Percentiles rank a stretch among this genome's conserved stretches.
Evolutionary conservation across 1,140 invertebrate genomes (phyloP).

Genomic region (Acromyrmex echinatior): DNA sequence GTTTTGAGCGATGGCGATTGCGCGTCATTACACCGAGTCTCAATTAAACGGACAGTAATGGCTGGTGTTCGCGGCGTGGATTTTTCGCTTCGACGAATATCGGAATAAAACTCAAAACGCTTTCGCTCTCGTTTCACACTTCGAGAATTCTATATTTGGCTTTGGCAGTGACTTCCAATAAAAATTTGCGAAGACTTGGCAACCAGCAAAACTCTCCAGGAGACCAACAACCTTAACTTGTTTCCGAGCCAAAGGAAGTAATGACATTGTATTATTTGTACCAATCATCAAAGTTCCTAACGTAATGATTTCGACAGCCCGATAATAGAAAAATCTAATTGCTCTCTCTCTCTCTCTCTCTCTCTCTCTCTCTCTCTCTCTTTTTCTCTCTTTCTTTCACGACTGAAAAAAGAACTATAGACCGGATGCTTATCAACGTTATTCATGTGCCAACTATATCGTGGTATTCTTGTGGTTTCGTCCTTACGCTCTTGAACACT

Average conservation of each 20-base stretch:
- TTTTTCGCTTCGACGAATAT: conserved; percentile 20
- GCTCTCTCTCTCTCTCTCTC: not conserved
- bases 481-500: conserved; percentile 51
- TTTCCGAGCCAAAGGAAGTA: conserved; percentile 6
- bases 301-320: not conserved
- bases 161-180: conserved; percentile 20
- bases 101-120: conserved; percentile 48
- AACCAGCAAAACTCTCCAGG: not conserved
- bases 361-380: not conserved
- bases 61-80: conserved; percentile 11
- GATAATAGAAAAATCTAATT: not conserved
- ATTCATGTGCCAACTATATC: conserved; percentile 64
- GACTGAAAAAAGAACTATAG: conserved; percentile 21
- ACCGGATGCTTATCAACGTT: conserved; percentile 73
- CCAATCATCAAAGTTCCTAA: conserved; percentile 8
- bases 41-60: conserved; percentile 26
- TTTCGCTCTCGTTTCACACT: conserved; percentile 32
- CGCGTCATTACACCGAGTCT: conserved; percentile 35
- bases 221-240: not conserved
- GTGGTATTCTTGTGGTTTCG: not conserved
- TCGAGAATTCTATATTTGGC: not conserved
- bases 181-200: conserved; percentile 45
- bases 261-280: not conserved
- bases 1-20: conserved; percentile 41
- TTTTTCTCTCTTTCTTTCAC: not conserved